Base-by-base conservation (phyloP, 2,113 vertebrate genomes). In the Nipponia nippon region DNA sequence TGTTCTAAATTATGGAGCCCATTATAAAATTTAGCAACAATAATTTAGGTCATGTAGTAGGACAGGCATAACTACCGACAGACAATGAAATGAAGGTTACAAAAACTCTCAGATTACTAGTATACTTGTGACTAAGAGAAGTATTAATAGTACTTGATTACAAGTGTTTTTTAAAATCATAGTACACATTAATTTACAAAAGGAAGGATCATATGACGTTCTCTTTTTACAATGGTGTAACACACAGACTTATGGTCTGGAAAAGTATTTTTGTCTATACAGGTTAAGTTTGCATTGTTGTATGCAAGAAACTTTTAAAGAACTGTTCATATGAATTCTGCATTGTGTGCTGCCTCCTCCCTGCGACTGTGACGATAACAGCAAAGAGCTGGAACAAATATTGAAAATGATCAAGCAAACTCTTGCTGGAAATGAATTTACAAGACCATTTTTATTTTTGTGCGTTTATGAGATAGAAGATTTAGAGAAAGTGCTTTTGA, bases 1-100 rank as follows among this genome's bases (percentile, higher is more conserved):
- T 69, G 55, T 34, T 73, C 63, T 90, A 71, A 83, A 93, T 67
- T 63, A 27, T n/a, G 22, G 20, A 89, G 47, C 16, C 34, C 47
- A 58, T 81, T 81, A 83, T 13, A 92, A 88, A 78, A 90, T 81
- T 87, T 70, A 81, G 72, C 38, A 90, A 77, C n/a, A 70, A 15
- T 50, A 86, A 94, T 83, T 89, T 44, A 92, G 88, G 88, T 92
- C 79, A 84, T 16, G 16, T 27, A 89, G 76, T 42, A 93, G 76
- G 83, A 76, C 76, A 89, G 44, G 38, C 29, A 6, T 46, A 93
- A 81, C 58, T 81, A 61, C 46, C 2, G 6, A 53, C 52, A 94
- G 52, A 87, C 34, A 83, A 71, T 6, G 38, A 88, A 90, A 73
- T 8, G 13, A 92, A 89, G 91, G 84, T 89, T 84, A 89, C 29